Conservation (phyloP, 2,797 vertebrate species). For the Galagoides demidoff region DNA sequence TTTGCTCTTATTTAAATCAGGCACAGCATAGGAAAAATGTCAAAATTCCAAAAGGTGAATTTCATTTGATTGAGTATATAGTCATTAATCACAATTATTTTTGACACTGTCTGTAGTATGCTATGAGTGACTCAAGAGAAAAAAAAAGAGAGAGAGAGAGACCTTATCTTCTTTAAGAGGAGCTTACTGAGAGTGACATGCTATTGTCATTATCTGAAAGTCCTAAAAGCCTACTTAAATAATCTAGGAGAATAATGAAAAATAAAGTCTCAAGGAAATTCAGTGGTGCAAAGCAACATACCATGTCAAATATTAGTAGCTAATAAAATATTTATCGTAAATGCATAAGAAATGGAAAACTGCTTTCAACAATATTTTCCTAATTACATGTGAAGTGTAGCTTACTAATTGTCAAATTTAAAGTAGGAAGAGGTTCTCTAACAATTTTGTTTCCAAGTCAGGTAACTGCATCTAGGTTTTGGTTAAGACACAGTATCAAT, state of each 20-base stretch:
- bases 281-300: slow-evolving; percentile 26
- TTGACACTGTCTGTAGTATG: slow-evolving; percentile 75
- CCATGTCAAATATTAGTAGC: not conserved
- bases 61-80: slow-evolving; percentile 78
- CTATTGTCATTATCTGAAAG: slow-evolving; percentile 65
- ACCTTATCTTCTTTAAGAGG: slow-evolving; percentile 73
- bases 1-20: slow-evolving; percentile 77
- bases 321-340: slow-evolving; percentile 56
- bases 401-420: not conserved
- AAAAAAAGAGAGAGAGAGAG: not conserved
- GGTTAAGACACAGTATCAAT: not conserved
- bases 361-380: not conserved
- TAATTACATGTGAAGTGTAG: not conserved
- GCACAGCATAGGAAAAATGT: slow-evolving; percentile 78
- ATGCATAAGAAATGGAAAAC: not conserved
- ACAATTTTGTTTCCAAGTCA: not conserved
- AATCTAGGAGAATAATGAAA: slow-evolving; percentile 61
- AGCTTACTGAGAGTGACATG: slow-evolving; percentile 73
- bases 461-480: not conserved
- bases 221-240: slow-evolving; percentile 53
- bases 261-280: slow-evolving; percentile 22
- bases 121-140: slow-evolving; percentile 74
- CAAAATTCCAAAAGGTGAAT: slow-evolving; percentile 81
- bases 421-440: not conserved
- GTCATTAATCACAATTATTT: slow-evolving; percentile 84